Evolutionary conservation across 2,113 vertebrate genomes (phyloP).

Genomic region (Ictalurus furcatus): DNA sequence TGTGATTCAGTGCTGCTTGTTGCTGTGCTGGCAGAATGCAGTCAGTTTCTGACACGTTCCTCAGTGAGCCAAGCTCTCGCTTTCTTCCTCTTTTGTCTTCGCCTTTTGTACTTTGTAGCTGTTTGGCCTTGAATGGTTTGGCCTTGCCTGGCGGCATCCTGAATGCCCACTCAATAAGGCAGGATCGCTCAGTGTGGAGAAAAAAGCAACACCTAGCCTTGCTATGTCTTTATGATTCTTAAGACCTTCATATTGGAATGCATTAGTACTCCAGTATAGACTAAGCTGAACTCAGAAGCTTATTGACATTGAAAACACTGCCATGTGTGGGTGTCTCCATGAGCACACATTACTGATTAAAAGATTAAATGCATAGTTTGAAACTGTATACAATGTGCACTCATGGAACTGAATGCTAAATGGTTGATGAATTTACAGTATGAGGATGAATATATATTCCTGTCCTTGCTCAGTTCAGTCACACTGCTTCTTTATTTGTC

Average conservation of each 20-base stretch:
- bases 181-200: not conserved
- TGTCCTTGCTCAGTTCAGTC: not conserved
- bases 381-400: not conserved
- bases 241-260: not conserved
- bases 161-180: not conserved
- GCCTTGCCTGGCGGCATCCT: not conserved
- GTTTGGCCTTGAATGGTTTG: constrained; percentile 8
- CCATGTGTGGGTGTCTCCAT: not conserved
- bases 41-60: constrained; percentile 14
- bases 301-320: not conserved
- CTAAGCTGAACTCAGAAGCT: not conserved
- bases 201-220: not conserved
- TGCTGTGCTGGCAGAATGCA: constrained; percentile 31
- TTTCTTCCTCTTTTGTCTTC: not conserved
- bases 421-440: not conserved
- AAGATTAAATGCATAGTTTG: not conserved
- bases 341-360: not conserved
- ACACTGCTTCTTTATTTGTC: not conserved
- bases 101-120: not conserved
- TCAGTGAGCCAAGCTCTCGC: constrained; percentile 15
- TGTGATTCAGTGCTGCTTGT: constrained; percentile 35
- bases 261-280: not conserved
- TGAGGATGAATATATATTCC: not conserved
- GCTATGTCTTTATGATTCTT: not conserved
- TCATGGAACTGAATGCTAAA: not conserved